Percentiles rank a stretch among this genome's conserved stretches.
These are phyloP conservation scores for Silurus lanzhouensis DNA, from an alignment of 2,797 vertebrate species.

Conservation along the genomic window DNA sequence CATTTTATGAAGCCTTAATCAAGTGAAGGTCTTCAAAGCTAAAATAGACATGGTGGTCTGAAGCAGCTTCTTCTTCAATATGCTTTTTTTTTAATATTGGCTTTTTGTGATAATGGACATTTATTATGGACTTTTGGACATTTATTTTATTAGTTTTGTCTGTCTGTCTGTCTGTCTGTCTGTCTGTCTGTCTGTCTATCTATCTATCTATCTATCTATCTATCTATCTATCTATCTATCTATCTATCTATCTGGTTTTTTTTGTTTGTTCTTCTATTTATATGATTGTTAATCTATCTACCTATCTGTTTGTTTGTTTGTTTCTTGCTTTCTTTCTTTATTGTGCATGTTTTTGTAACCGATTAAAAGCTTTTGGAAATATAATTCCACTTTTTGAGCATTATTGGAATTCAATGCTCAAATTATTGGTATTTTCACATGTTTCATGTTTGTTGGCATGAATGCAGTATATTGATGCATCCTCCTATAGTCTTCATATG, in stretches of 20 bases:
- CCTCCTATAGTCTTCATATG: not conserved
- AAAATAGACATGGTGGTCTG: not conserved
- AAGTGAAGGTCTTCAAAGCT: not conserved
- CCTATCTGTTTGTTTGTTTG: too few relatives aligned
- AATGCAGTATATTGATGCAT: not conserved
- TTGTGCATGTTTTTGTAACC: not conserved
- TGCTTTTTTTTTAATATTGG: not conserved
- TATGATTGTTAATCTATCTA: too few relatives aligned
- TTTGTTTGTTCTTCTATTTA: too few relatives aligned
- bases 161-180: not conserved
- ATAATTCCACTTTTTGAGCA: not conserved
- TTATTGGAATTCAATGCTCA: too few relatives aligned
- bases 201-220: too few relatives aligned
- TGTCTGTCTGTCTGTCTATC: not conserved
- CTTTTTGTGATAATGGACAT: not conserved
- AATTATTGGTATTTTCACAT: not conserved
- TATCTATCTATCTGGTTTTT: too few relatives aligned
- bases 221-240: too few relatives aligned
- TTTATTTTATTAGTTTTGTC: too few relatives aligned
- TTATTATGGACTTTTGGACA: not conserved
- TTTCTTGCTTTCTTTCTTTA: too few relatives aligned
- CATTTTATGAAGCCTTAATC: not conserved
- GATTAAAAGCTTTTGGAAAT: not conserved
- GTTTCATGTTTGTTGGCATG: not conserved
- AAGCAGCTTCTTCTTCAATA: not conserved